Conservation (phyloP, 2,113 vertebrate genomes). For the Daboia siamensis region DNA sequence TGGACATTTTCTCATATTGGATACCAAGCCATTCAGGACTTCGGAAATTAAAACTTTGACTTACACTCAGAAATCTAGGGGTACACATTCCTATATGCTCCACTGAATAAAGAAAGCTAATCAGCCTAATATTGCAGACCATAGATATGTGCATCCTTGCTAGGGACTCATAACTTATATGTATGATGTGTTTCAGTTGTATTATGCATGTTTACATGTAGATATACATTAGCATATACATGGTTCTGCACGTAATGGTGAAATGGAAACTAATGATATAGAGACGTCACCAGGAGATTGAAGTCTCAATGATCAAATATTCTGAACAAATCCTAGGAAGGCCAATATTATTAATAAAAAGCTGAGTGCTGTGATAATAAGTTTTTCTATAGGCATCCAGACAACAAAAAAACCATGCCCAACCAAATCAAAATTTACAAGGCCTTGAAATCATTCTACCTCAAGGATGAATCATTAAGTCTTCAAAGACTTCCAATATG, state of each 20-base stretch:
- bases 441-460: background rate
- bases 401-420: background rate
- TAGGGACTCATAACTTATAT: background rate
- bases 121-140: background rate
- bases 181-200: background rate
- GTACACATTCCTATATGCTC: background rate
- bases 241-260: background rate
- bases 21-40: background rate
- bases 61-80: background rate
- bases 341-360: background rate
- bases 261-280: background rate
- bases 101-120: background rate
- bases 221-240: background rate
- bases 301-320: too few species aligned
- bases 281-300: background rate
- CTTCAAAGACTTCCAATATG: background rate
- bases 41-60: background rate
- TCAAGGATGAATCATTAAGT: background rate
- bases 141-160: background rate
- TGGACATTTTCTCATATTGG: background rate
- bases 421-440: background rate
- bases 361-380: background rate
- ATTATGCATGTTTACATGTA: background rate
- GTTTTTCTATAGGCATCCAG: background rate
- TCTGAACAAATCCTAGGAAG: background rate